A percentile compares a stretch with the other conserved stretches of the same genome.
Evolutionary conservation across 2,888 invertebrate genomes (phyloP).

Genomic region (Limenitis camilla): DNA sequence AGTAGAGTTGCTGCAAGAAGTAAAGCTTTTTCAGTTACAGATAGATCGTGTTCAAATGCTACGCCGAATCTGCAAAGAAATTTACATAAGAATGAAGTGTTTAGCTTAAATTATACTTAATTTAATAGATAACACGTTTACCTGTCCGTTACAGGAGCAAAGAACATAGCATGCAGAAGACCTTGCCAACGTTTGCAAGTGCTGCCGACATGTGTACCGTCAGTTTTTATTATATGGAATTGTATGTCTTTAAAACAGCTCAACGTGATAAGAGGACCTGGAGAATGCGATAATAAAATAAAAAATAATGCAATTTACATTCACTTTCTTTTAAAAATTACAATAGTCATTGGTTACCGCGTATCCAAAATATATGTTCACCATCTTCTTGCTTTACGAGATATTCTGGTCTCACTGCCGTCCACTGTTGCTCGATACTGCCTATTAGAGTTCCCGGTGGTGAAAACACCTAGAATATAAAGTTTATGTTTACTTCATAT

Average conservation of each 20-base stretch:
- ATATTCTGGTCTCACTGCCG: slow-evolving; percentile 80
- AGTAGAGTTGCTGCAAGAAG: slow-evolving; percentile 53
- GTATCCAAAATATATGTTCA: slow-evolving; percentile 80
- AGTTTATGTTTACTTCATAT: slow-evolving; percentile 1
- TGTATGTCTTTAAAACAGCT: slow-evolving; percentile 52
- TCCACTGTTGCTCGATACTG: slow-evolving; percentile 82
- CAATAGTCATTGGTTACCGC: slow-evolving; percentile 71
- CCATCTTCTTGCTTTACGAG: slow-evolving; percentile 81
- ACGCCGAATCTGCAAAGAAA: slow-evolving; percentile 44
- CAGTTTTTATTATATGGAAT: slow-evolving; percentile 43
- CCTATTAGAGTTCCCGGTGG: slow-evolving; percentile 81
- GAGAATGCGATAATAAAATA: not conserved
- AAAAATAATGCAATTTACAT: not conserved
- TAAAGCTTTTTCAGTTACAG: slow-evolving; percentile 49
- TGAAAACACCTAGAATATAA: slow-evolving; percentile 70
- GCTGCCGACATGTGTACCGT: slow-evolving; percentile 45
- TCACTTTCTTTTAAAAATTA: not conserved
- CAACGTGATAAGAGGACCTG: slow-evolving; percentile 51
- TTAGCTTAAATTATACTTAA: too few species aligned
- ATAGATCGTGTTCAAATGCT: slow-evolving; percentile 42
- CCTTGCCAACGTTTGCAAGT: slow-evolving; percentile 62
- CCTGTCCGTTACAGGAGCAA: slow-evolving; percentile 51
- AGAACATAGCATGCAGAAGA: slow-evolving; percentile 50
- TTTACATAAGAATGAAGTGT: too few species aligned
- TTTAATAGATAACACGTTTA: too few species aligned